These are phyloP conservation scores for Chrysopa pallens DNA, from an alignment of 1,140 invertebrate genomes.

Conservation along the genomic window DNA sequence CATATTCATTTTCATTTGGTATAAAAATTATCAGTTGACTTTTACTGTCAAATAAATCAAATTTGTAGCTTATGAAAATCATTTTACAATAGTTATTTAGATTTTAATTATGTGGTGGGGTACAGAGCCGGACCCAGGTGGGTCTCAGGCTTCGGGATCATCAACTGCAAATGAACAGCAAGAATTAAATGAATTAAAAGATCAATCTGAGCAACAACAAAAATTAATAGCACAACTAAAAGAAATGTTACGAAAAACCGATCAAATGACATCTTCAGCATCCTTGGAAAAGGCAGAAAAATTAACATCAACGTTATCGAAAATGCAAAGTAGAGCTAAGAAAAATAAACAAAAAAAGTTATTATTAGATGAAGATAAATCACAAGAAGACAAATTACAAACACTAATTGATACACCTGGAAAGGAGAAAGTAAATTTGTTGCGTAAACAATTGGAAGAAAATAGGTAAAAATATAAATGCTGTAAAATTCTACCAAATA, in stretches of 20 bases:
- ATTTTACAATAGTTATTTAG: too few species aligned
- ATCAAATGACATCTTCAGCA: conserved; percentile 13
- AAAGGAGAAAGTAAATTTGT: conserved; percentile 26
- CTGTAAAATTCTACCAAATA: too few species aligned
- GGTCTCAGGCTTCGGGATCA: conserved; percentile 4
- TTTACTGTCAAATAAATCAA: too few species aligned
- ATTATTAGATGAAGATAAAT: conserved; percentile 3
- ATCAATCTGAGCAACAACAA: conserved; percentile 20
- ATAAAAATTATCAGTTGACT: too few species aligned
- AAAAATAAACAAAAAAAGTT: conserved; percentile 11
- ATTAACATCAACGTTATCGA: conserved; percentile 18
- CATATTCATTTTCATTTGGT: too few species aligned
- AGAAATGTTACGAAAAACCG: conserved; percentile 20
- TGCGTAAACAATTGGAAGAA: conserved; percentile 28
- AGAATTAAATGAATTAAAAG: conserved; percentile 18
- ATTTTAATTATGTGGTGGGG: conserved; percentile 13
- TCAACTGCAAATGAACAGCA: conserved; percentile 5
- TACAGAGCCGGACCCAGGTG: conserved; percentile 16
- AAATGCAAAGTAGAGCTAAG: conserved; percentile 16
- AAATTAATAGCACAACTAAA: conserved; percentile 19
- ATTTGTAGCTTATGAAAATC: too few species aligned
- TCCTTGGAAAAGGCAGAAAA: conserved; percentile 21
- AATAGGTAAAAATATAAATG: conserved; percentile 17
- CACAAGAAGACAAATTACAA: conserved; percentile 3
- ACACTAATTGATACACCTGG: conserved; percentile 14